Evolutionary conservation across 53 echinoderm and acorn worm species (phyloP).

Genomic region (Echinarachnius parma): DNA sequence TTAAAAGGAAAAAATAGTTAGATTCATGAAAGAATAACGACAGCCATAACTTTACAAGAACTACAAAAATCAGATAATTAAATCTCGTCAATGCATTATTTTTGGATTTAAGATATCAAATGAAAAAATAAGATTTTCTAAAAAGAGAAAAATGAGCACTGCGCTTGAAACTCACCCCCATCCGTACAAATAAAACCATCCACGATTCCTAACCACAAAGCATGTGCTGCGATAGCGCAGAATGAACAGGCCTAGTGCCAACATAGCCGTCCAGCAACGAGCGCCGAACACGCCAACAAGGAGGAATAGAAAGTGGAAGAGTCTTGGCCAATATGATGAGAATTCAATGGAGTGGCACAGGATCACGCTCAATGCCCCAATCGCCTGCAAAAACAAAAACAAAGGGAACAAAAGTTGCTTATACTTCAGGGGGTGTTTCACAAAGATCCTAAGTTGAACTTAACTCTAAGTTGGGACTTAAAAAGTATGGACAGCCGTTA

Average conservation of each 20-base stretch:
- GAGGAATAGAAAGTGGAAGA: constrained; percentile 50
- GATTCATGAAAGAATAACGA: no score
- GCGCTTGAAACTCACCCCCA: constrained; percentile 74
- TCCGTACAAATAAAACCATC: constrained; percentile 73
- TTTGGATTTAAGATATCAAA: no score
- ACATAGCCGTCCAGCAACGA: constrained; percentile 71
- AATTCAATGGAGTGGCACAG: constrained; percentile 11
- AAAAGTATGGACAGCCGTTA: no score
- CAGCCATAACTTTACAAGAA: no score
- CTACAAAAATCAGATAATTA: no score
- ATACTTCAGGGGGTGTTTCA: no score
- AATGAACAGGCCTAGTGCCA: constrained; percentile 67
- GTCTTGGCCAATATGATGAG: constrained; percentile 24
- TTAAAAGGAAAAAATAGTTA: no score
- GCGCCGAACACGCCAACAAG: constrained; percentile 62
- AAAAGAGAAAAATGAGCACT: background rate
- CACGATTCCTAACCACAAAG: constrained; percentile 46
- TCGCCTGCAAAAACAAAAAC: constrained; percentile 37
- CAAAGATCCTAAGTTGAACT: no score
- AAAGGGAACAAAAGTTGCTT: no score
- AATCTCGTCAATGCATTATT: no score
- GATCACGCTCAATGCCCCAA: constrained; percentile 63
- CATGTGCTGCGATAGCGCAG: constrained; percentile 69
- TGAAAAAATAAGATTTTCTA: background rate
- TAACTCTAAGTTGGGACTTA: no score